phyloP scores from a whole-genome alignment of 2,113 vertebrate species.

The Platysteira castanea region DNA sequence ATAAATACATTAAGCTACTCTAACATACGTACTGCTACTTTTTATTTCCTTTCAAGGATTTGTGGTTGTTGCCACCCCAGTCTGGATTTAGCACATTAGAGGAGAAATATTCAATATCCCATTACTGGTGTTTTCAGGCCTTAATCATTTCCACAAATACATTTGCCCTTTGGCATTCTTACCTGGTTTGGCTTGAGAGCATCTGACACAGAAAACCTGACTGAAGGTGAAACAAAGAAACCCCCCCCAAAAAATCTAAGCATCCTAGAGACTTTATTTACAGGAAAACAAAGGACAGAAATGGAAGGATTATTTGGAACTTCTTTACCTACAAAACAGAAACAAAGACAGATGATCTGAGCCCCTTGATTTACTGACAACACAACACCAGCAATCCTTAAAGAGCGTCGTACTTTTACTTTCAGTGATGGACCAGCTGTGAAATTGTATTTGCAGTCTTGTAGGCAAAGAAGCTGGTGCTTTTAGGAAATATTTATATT shows the following conservation, averaged over 20 bases:
- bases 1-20: not conserved
- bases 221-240: not conserved
- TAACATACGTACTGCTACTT: not conserved
- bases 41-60: not conserved
- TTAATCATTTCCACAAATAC: not conserved
- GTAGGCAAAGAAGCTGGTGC: not conserved
- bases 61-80: not conserved
- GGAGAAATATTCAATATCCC: slow-evolving; percentile 1
- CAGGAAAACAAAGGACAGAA: not conserved
- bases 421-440: not conserved
- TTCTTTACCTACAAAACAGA: not conserved
- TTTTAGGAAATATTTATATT: not conserved
- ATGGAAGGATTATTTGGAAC: not conserved
- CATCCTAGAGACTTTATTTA: not conserved
- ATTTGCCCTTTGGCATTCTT: not conserved
- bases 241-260: not conserved
- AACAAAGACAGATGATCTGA: not conserved
- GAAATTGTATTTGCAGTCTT: not conserved
- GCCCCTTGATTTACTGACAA: not conserved
- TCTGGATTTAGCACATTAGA: not conserved
- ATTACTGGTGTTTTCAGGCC: not conserved
- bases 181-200: not conserved
- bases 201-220: not conserved
- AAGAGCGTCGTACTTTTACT: not conserved
- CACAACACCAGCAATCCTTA: not conserved